These are phyloP conservation scores for Cinara cedri DNA, from an alignment of 2,888 invertebrate species.

Conservation along the genomic window DNA sequence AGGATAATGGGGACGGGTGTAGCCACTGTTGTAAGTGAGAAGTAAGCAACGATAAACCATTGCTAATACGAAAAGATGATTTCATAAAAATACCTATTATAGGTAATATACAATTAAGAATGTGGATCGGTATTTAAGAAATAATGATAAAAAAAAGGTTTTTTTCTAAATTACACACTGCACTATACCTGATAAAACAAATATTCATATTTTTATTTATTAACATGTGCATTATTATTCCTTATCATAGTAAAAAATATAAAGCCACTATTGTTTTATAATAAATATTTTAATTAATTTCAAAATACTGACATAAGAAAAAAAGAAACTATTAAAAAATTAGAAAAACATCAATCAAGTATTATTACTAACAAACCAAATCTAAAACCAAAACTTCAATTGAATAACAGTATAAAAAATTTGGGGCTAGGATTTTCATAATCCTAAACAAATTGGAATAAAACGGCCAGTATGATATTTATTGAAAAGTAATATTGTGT, in stretches of 20 bases:
- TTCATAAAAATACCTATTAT: no score
- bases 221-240: no score
- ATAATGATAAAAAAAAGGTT: background rate
- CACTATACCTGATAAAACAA: background rate
- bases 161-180: background rate
- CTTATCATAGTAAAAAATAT: background rate
- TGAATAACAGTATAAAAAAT: background rate
- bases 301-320: background rate
- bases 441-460: no score
- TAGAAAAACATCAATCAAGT: slow-evolving; percentile 5
- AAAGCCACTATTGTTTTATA: background rate
- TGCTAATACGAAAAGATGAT: no score
- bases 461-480: no score
- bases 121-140: no score
- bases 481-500: no score
- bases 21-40: no score
- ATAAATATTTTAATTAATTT: slow-evolving; percentile 1
- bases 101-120: no score
- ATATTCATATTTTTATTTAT: no score
- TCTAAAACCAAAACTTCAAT: slow-evolving; percentile 11
- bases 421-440: background rate
- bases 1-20: no score
- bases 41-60: no score
- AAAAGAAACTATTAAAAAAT: slow-evolving; percentile 1
- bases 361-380: background rate